These are phyloP conservation scores for Thera britannica DNA, from an alignment of 2,888 invertebrate species.

Conservation along the genomic window DNA sequence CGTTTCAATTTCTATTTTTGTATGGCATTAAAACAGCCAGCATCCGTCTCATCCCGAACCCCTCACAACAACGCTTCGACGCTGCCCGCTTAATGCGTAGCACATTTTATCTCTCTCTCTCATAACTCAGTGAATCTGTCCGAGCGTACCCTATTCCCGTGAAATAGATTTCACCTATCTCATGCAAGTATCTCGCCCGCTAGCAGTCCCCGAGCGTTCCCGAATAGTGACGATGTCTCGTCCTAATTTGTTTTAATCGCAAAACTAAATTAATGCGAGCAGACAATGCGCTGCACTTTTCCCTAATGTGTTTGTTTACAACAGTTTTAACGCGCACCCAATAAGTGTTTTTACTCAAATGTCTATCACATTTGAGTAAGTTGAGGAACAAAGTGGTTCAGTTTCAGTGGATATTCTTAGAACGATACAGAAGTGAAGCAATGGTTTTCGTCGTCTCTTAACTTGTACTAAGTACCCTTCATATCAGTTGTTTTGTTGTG, in stretches of 20 bases:
- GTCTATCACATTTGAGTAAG: not conserved
- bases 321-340: not conserved
- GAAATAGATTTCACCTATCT: constrained; percentile 29
- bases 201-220: constrained; percentile 51
- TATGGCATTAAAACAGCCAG: constrained; percentile 54
- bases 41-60: constrained; percentile 62
- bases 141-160: constrained; percentile 40
- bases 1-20: constrained; percentile 70
- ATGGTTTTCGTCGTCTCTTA: constrained; percentile 7
- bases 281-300: constrained; percentile 26
- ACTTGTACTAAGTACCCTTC: not conserved
- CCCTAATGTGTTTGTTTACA: constrained; percentile 28
- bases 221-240: constrained; percentile 60
- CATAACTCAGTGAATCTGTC: constrained; percentile 39
- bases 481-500: constrained; percentile 34
- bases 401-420: constrained; percentile 15
- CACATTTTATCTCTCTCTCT: constrained; percentile 29
- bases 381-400: not conserved
- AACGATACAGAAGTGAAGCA: constrained; percentile 2
- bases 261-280: constrained; percentile 50
- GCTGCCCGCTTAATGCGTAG: constrained; percentile 42
- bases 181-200: constrained; percentile 26
- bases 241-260: constrained; percentile 65
- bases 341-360: not conserved
- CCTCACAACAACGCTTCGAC: constrained; percentile 39